phyloP scores from a whole-genome alignment of 92 coral and sea anemone genomes.

The Nematostella vectensis region DNA sequence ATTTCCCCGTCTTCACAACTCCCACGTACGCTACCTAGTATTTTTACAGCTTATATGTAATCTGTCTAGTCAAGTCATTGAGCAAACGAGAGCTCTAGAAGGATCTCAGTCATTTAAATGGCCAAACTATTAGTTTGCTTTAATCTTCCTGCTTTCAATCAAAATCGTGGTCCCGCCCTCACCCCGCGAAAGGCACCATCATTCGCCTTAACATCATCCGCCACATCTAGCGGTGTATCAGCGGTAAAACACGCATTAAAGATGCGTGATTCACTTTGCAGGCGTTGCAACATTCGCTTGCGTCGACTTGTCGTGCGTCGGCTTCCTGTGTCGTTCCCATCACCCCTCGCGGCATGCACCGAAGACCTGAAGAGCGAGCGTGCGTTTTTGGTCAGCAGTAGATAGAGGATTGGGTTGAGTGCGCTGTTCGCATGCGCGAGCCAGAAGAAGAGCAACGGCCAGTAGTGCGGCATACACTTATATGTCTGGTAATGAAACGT shows the following conservation, averaged over 20 bases:
- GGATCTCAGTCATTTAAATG: no score
- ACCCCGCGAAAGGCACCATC: no score
- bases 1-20: no score
- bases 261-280: constrained; percentile 22
- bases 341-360: constrained; percentile 22
- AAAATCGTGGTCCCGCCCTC: no score
- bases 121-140: no score
- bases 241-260: constrained; percentile 17
- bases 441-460: constrained; percentile 27
- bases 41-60: no score
- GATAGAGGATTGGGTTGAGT: constrained; percentile 38
- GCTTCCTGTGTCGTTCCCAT: constrained; percentile 27
- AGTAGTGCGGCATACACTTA: constrained; percentile 27
- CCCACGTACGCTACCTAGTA: no score
- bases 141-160: no score
- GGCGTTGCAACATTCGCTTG: constrained; percentile 12
- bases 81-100: no score
- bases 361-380: constrained; percentile 34
- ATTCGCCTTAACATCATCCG: constrained; percentile 16
- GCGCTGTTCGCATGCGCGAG: constrained; percentile 56
- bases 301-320: constrained; percentile 9
- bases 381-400: constrained; percentile 36
- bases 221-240: constrained; percentile 7
- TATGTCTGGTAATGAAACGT: constrained; percentile 20
- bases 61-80: no score